Evolutionary conservation across 1,140 invertebrate genomes (phyloP), one percentile per base, ranked within the genome.

Genomic region (Eumeta japonica): DNA sequence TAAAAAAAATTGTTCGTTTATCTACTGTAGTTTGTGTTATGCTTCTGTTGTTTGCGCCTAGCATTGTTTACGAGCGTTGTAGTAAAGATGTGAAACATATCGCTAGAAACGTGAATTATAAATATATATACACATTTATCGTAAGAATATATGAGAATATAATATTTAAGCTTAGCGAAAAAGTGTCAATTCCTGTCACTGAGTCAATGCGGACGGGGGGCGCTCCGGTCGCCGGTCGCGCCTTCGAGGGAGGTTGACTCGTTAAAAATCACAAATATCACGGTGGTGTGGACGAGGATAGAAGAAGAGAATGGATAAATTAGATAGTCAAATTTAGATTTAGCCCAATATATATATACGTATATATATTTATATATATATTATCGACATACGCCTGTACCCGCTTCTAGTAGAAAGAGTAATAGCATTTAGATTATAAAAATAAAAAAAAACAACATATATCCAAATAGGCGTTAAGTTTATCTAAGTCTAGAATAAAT

Each of bases 311-410:
- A 39, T 33, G 52, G 50, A 52, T 35, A 24, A 48, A n/a, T 37
- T 65, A 65, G 62, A 61, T 65, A 65, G 62, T 41, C 45, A 60
- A 65, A 61, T 62, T 52, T 65, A 65, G 58, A 39, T 45, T 39
- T 64, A 64, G 52, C 53, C 46, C 41, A 48, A n/a, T 49, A 50
- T 60, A 53, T 52, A 19, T 49, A 52, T 62, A 56, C 55, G 41
- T 39, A 48, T 46, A 50, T 49, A 46, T 48, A 48, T 46, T 39
- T 50, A 50, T 35, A 38, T 48, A 45, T 54, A 54, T 34, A 48
- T 58, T 59, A 49, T 50, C 36, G 11, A n/a, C 10, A 29, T n/a
- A 11, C 4, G 62, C 59, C 62, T 65, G 58, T 57, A 57, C 50
- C 52, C 50, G 62, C 62, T 62, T 62, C 31, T 46, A 16, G 48